phyloP scores from a whole-genome alignment of 2,113 vertebrate species.

The Callaeas wilsoni region DNA sequence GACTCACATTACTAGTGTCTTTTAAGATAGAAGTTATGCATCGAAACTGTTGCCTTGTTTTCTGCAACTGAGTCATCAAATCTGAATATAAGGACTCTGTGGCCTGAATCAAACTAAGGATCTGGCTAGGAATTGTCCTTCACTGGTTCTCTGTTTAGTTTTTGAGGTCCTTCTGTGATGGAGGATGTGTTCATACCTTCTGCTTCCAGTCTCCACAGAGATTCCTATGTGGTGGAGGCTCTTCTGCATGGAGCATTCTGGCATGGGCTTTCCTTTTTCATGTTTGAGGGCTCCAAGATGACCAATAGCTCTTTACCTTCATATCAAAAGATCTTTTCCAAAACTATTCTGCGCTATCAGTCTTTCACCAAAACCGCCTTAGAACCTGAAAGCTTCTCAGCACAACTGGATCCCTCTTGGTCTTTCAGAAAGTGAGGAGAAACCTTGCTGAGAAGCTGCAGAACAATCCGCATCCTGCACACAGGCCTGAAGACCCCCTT shows the following conservation, averaged over 20 bases:
- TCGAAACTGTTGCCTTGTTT: neutral
- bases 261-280: rapidly evolving
- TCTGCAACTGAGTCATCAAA: neutral
- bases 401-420: neutral
- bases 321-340: neutral
- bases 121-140: neutral
- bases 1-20: neutral
- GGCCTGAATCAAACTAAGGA: neutral
- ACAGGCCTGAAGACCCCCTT: neutral
- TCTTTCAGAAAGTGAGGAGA: neutral
- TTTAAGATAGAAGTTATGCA: neutral
- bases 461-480: neutral
- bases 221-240: neutral
- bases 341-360: neutral
- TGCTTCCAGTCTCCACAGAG: neutral
- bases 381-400: neutral
- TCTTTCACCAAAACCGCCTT: neutral
- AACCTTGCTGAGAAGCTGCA: neutral
- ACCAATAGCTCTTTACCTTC: neutral
- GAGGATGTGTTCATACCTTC: neutral
- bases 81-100: neutral
- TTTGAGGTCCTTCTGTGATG: neutral
- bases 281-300: neutral
- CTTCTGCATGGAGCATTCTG: neutral
- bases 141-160: neutral